Evolutionary conservation across 2,888 invertebrate species (phyloP).

Genomic region (Abrostola triplasia): DNA sequence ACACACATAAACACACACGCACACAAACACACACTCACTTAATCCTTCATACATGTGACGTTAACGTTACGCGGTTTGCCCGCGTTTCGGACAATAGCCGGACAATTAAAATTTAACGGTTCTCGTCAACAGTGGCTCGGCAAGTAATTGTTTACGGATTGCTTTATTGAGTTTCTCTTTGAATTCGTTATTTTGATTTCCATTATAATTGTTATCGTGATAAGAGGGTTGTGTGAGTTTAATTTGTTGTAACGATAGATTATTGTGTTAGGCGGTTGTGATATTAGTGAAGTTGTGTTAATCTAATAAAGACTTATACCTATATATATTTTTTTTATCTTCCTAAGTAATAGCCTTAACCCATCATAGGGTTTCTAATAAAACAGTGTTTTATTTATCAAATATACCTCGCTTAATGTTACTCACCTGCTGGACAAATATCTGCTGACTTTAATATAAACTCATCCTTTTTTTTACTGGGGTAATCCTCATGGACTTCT

Average conservation of each 20-base stretch:
- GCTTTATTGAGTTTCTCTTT: slow-evolving; percentile 45
- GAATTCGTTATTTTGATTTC: slow-evolving; percentile 42
- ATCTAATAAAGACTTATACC: not conserved
- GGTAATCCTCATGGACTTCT: too few species aligned
- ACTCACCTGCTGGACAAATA: too few species aligned
- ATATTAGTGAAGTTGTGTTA: not conserved
- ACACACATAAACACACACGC: slow-evolving; percentile 39
- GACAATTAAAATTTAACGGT: slow-evolving; percentile 54
- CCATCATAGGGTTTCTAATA: too few species aligned
- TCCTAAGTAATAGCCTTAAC: too few species aligned
- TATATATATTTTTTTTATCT: too few species aligned
- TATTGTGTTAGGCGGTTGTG: slow-evolving; percentile 1
- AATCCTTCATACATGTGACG: slow-evolving; percentile 41
- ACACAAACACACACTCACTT: slow-evolving; percentile 50
- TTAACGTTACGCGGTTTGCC: slow-evolving; percentile 17
- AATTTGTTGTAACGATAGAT: slow-evolving; percentile 13
- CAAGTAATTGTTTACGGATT: slow-evolving; percentile 53
- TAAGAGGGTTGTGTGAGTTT: slow-evolving; percentile 36
- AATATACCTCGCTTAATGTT: too few species aligned
- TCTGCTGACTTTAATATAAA: too few species aligned
- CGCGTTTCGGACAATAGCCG: slow-evolving; percentile 46
- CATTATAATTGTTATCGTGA: slow-evolving; percentile 34
- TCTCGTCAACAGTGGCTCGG: slow-evolving; percentile 39
- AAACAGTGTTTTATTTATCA: too few species aligned
- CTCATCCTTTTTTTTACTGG: too few species aligned